Base-by-base conservation (phyloP, 2,888 invertebrate species). In the Xanthorhoe spadicearia region DNA sequence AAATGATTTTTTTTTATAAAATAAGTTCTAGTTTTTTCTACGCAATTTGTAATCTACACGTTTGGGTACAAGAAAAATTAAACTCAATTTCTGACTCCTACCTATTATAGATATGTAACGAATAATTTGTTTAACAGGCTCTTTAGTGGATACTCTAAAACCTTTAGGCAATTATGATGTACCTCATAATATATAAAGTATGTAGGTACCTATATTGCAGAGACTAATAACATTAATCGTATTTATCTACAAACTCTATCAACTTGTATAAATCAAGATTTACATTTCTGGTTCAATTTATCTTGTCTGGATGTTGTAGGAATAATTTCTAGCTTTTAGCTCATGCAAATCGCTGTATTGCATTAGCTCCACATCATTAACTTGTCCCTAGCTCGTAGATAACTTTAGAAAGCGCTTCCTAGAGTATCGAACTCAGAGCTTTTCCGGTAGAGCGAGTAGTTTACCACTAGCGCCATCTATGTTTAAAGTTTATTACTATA, bases 381-480 rank as follows among this genome's bases (percentile, higher is more conserved):
- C 28, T 43, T 43, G 38, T 54, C 43, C 38, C 52, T 35, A 35
- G 50, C 59, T 54, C 48, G 19, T 55, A 67, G 59, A 61, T 49
- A 54, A 54, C 57, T 68, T 68, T 68, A 64, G 68, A 68, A 68
- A 68, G 68, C 61, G 53, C 18, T 64, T 68, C 57, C 64, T 61
- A 59, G 59, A 35, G 51, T 63, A 61, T n/a, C 19, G 57, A 64
- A 67, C 67, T 64, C 46, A 0, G 49, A 64, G 61, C 61, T 61
- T 61, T 68, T 68, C 68, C 57, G 68, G 57, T 53, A 57, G 18
- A 60, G 50, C 23, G 6, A 5, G 15, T 15, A 18, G 15, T 49
- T 1, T 6, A 23, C 35, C n/a, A 18, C 61, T 58, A 55, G 55
- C 67, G 71, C 64, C 73, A 73, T 70, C 73, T 73, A 10, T 66